These are phyloP conservation scores for Himantopus leucocephalus DNA, from an alignment of 2,113 vertebrate genomes.

Conservation along the genomic window DNA sequence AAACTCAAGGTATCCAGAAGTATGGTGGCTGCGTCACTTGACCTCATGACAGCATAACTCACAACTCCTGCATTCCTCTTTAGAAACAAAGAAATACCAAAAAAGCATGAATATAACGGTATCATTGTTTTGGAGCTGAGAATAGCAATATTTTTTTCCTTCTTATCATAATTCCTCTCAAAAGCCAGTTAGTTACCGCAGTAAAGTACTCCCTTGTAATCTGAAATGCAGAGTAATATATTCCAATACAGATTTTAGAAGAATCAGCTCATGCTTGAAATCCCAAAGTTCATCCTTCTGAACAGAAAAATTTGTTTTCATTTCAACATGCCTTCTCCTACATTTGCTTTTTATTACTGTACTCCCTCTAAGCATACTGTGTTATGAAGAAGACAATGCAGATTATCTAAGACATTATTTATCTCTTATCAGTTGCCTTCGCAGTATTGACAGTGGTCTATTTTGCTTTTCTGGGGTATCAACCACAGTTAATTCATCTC, in stretches of 20 bases:
- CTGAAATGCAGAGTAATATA: not conserved
- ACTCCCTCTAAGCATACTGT: not conserved
- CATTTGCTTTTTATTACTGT: not conserved
- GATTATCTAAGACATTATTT: not conserved
- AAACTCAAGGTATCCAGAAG: not conserved
- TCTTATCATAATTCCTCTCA: not conserved
- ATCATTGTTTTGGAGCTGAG: not conserved
- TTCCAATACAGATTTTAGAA: not conserved
- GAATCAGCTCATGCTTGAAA: not conserved
- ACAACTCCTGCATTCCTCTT: not conserved
- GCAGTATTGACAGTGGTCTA: not conserved
- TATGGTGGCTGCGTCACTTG: not conserved
- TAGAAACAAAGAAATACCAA: not conserved
- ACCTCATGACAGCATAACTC: not conserved
- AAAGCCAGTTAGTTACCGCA: not conserved
- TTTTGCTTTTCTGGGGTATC: not conserved
- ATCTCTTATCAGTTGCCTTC: not conserved
- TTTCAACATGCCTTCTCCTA: not conserved
- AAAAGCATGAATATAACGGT: not conserved
- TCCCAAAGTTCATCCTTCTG: not conserved
- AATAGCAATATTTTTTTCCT: not conserved
- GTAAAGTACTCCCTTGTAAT: not conserved
- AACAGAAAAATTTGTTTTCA: not conserved
- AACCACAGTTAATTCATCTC: not conserved
- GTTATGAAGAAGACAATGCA: not conserved